Conservation (phyloP, 2,113 vertebrate species). For the Neogobius melanostomus region DNA sequence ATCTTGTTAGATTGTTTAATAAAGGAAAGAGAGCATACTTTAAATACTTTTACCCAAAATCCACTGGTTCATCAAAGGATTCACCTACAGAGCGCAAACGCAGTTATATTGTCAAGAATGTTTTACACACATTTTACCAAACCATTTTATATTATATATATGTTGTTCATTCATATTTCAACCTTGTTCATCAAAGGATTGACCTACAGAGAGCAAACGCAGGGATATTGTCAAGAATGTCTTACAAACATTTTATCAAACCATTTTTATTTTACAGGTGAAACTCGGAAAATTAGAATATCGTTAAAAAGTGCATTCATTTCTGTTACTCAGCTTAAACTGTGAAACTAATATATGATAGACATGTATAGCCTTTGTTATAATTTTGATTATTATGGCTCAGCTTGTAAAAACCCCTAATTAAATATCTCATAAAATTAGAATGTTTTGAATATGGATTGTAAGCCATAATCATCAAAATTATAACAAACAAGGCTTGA, state of each 20-base stretch:
- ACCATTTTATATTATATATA: not conserved
- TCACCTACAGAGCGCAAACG: constrained; percentile 1
- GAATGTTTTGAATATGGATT: no score
- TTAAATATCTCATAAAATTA: no score
- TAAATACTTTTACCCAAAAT: constrained; percentile 16
- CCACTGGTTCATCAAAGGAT: constrained; percentile 7
- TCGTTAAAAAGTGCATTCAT: no score
- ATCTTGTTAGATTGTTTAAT: not conserved
- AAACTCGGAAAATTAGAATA: no score
- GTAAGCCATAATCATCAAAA: no score
- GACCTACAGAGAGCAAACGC: not conserved
- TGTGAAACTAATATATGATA: no score
- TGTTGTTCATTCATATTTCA: not conserved
- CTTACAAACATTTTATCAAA: not conserved
- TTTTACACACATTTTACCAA: not conserved
- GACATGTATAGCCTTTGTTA: no score
- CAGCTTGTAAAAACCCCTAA: no score
- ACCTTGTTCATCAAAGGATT: constrained; percentile 15
- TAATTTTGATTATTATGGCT: no score
- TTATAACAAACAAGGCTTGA: no score
- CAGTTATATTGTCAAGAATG: not conserved
- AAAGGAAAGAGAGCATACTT: not conserved
- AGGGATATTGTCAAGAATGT: not conserved
- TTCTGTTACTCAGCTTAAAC: no score
- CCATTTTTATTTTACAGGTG: no score